Conservation (phyloP, 1,140 invertebrate genomes). For the Leptinotarsa defecta region DNA sequence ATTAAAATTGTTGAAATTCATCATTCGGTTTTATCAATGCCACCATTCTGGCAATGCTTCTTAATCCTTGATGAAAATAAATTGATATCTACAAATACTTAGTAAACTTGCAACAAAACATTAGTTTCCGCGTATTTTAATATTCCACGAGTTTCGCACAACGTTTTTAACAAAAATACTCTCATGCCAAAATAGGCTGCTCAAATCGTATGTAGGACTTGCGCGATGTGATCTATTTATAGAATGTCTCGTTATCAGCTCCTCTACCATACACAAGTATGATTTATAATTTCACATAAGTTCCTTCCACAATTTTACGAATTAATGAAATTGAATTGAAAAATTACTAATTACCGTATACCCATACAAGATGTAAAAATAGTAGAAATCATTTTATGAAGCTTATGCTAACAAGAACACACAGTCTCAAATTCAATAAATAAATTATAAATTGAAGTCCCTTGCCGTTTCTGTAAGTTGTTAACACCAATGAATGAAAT, state of each 20-base stretch:
- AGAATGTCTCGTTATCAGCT: conserved; percentile 2
- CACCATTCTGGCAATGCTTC: neutral
- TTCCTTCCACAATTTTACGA: too few species aligned
- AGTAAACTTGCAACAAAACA: neutral
- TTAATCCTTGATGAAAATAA: neutral
- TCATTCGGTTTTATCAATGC: neutral
- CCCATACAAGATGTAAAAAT: too few species aligned
- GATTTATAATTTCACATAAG: neutral
- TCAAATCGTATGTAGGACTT: conserved; percentile 5
- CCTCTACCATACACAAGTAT: neutral
- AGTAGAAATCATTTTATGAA: too few species aligned
- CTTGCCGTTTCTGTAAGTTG: too few species aligned
- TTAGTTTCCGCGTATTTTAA: neutral
- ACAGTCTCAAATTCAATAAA: too few species aligned
- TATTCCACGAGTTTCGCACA: conserved; percentile 1
- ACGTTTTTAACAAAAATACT: neutral
- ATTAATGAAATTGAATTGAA: too few species aligned
- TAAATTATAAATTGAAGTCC: too few species aligned
- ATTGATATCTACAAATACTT: neutral
- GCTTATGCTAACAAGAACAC: too few species aligned
- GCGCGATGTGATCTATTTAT: neutral
- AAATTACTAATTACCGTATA: too few species aligned
- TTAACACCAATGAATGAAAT: too few species aligned
- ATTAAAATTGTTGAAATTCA: too few species aligned
- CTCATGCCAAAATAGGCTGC: conserved; percentile 7